phyloP scores from a whole-genome alignment of 2,888 invertebrate genomes.

The Parthenolecanium corni region DNA sequence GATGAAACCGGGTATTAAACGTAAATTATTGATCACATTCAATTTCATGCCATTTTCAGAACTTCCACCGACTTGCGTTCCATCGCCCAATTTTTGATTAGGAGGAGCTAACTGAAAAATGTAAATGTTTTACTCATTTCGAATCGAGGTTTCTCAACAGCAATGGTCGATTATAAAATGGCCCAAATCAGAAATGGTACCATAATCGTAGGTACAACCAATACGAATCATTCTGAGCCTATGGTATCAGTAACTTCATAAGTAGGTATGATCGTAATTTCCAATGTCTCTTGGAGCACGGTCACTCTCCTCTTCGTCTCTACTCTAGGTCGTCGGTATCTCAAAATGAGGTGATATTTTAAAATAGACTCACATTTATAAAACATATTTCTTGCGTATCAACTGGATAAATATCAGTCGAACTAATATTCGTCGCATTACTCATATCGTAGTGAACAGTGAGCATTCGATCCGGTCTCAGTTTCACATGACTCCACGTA shows the following conservation, averaged over 20 bases:
- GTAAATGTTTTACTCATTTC: background rate
- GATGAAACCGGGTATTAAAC: conserved; percentile 49
- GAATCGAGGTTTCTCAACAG: no score
- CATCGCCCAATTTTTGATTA: background rate
- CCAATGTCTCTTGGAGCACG: no score
- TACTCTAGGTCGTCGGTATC: no score
- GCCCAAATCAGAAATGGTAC: no score
- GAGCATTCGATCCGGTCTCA: conserved; percentile 38
- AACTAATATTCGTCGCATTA: conserved; percentile 32
- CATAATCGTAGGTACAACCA: background rate
- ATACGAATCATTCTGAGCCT: no score
- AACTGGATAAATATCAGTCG: conserved; percentile 35
- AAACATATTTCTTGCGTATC: conserved; percentile 39
- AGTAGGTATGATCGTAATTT: no score
- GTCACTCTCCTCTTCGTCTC: no score
- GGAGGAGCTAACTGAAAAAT: conserved; percentile 24
- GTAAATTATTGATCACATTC: conserved; percentile 48
- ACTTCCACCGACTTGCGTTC: background rate
- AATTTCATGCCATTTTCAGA: conserved; percentile 22
- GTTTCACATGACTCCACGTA: conserved; percentile 67
- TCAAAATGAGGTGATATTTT: no score
- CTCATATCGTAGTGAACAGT: conserved; percentile 35
- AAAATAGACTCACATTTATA: conserved; percentile 34
- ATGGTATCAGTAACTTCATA: no score
- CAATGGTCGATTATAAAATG: no score